Evolutionary conservation across 1,140 invertebrate genomes (phyloP).

Genomic region (Heliothis subflexa): DNA sequence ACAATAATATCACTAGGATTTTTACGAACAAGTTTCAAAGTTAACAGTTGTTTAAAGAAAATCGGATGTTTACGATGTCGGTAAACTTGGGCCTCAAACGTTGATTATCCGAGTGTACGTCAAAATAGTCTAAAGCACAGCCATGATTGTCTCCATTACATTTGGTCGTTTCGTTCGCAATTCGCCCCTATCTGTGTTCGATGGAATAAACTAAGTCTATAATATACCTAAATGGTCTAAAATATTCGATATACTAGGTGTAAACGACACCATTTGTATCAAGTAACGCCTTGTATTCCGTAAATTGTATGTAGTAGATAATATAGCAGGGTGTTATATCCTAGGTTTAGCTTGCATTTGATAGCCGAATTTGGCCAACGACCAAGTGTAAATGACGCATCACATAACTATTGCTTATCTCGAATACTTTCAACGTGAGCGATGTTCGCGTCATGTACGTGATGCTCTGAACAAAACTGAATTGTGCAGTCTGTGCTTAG

Average conservation of each 20-base stretch:
- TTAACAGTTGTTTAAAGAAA: too few relatives aligned
- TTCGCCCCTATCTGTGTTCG: constrained; percentile 35
- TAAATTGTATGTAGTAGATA: constrained; percentile 36
- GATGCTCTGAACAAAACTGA: constrained; percentile 32
- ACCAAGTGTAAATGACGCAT: constrained; percentile 41
- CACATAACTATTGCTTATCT: constrained; percentile 33
- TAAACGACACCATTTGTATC: constrained; percentile 7
- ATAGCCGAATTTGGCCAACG: constrained; percentile 39
- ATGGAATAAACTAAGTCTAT: constrained; percentile 24
- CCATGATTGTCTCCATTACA: constrained; percentile 25
- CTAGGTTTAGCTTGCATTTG: constrained; percentile 30
- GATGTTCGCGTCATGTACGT: constrained; percentile 5
- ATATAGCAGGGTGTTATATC: constrained; percentile 33
- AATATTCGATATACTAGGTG: constrained; percentile 25
- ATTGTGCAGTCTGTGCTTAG: constrained; percentile 52
- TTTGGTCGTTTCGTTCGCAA: constrained; percentile 31
- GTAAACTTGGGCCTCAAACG: not conserved
- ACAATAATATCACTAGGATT: too few relatives aligned
- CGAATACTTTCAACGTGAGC: constrained; percentile 8
- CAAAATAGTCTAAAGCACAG: not conserved
- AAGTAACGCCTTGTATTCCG: constrained; percentile 24
- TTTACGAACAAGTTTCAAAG: too few relatives aligned
- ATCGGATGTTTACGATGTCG: too few relatives aligned
- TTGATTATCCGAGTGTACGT: constrained; percentile 3
- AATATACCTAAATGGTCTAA: constrained; percentile 23